These are phyloP conservation scores for Lemur catta DNA, from an alignment of 2,797 vertebrate species.

Conservation along the genomic window DNA sequence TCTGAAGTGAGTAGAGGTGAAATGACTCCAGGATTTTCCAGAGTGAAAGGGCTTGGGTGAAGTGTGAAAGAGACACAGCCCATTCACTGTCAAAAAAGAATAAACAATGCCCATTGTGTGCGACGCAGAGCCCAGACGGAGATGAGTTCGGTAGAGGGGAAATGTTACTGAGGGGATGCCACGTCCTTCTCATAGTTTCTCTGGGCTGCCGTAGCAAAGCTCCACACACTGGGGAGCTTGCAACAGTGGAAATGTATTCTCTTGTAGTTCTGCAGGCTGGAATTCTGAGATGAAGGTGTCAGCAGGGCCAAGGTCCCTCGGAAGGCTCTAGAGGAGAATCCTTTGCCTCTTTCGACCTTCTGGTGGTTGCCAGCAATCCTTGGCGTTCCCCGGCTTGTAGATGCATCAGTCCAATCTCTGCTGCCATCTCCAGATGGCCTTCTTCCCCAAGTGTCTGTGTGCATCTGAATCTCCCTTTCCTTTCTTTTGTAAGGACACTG, in stretches of 20 bases:
- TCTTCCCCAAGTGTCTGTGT: background rate
- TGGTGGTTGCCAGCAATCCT: background rate
- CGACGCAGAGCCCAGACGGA: background rate
- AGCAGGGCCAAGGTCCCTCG: background rate
- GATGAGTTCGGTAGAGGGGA: background rate
- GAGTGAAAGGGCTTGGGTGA: background rate
- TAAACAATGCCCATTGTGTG: background rate
- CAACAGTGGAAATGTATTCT: background rate
- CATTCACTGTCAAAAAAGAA: background rate
- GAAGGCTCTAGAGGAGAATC: background rate
- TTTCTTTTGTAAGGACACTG: background rate
- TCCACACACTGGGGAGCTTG: background rate
- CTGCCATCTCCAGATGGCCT: background rate
- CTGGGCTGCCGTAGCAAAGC: background rate
- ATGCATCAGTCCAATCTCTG: background rate
- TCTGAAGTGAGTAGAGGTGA: background rate
- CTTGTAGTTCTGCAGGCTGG: background rate
- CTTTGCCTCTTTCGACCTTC: background rate
- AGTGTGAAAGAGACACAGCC: background rate
- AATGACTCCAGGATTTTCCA: background rate
- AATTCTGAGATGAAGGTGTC: background rate
- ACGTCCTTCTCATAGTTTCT: background rate
- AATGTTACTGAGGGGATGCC: background rate
- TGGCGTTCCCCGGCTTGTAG: background rate
- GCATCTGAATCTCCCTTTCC: background rate